phyloP scores from a whole-genome alignment of 2,113 vertebrate genomes.

The Pterocles gutturalis region DNA sequence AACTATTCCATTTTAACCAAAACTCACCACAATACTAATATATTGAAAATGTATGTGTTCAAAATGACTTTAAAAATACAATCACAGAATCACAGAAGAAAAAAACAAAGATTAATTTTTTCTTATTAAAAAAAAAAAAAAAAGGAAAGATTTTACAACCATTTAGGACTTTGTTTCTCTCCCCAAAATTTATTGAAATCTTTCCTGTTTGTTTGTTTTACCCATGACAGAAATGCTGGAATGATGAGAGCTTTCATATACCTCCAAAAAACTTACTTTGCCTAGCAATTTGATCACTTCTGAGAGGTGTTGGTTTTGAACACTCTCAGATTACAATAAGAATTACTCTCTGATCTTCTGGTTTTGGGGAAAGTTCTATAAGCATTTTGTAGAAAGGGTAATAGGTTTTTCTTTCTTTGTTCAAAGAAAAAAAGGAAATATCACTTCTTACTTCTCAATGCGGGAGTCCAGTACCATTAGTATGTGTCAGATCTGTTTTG shows the following conservation, averaged over 20 bases:
- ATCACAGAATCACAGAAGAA: too few species aligned
- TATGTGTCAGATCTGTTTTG: not conserved
- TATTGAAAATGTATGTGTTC: not conserved
- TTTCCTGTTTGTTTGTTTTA: not conserved
- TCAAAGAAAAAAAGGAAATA: not conserved
- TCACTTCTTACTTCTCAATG: not conserved
- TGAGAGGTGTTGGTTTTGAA: not conserved
- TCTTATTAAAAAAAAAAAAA: not conserved
- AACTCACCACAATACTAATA: not conserved
- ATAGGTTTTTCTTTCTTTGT: rapidly evolving
- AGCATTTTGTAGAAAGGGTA: not conserved
- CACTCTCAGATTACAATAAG: not conserved
- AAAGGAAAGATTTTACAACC: not conserved
- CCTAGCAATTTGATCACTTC: not conserved
- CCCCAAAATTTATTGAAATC: not conserved
- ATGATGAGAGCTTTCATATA: not conserved
- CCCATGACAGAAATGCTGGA: not conserved
- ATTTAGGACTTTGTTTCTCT: not conserved
- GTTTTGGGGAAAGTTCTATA: not conserved
- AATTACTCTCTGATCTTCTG: not conserved
- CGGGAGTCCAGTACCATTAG: not conserved
- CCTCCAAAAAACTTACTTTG: not conserved
- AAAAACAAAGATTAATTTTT: not conserved
- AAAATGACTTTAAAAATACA: not conserved
- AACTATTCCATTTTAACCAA: not conserved